Evolutionary conservation across 2,888 invertebrate species (phyloP).

Genomic region (Melanotus villosus): DNA sequence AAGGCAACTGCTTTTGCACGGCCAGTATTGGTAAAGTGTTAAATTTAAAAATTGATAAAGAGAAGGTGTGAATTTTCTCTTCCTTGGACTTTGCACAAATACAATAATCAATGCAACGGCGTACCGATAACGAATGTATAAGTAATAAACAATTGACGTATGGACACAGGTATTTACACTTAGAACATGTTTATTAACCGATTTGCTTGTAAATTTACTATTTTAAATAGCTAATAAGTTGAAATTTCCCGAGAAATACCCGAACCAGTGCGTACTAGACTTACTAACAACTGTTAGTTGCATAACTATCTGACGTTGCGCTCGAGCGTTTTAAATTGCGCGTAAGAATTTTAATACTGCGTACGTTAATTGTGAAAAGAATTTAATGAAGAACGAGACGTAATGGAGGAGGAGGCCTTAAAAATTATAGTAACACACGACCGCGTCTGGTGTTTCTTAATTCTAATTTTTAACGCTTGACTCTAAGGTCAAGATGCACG

Average conservation of each 20-base stretch:
- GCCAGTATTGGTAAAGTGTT: no score
- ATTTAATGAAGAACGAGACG: slow-evolving; percentile 12
- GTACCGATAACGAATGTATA: slow-evolving; percentile 26
- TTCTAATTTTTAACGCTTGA: slow-evolving; percentile 46
- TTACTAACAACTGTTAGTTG: slow-evolving; percentile 36
- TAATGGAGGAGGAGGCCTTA: background rate
- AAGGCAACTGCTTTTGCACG: no score
- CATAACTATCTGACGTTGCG: slow-evolving; percentile 17
- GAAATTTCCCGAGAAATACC: slow-evolving; percentile 30
- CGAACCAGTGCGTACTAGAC: slow-evolving; percentile 40
- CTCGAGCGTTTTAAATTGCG: slow-evolving; percentile 17
- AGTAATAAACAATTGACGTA: slow-evolving; percentile 18
- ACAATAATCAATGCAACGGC: slow-evolving; percentile 15
- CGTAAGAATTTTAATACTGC: slow-evolving; percentile 26
- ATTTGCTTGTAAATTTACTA: slow-evolving; percentile 40
- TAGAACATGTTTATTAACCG: slow-evolving; percentile 27
- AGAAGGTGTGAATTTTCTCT: slow-evolving; percentile 30
- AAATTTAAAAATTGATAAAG: no score
- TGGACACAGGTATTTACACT: slow-evolving; percentile 26
- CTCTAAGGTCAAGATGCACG: slow-evolving; percentile 48
- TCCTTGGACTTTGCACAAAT: slow-evolving; percentile 31
- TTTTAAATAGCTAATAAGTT: slow-evolving; percentile 39
- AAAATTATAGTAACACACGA: slow-evolving; percentile 22
- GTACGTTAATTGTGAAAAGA: slow-evolving; percentile 25
- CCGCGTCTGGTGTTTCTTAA: slow-evolving; percentile 32